These are phyloP conservation scores for Drosophila teissieri DNA, from an alignment of 1,140 invertebrate genomes.

Conservation along the genomic window DNA sequence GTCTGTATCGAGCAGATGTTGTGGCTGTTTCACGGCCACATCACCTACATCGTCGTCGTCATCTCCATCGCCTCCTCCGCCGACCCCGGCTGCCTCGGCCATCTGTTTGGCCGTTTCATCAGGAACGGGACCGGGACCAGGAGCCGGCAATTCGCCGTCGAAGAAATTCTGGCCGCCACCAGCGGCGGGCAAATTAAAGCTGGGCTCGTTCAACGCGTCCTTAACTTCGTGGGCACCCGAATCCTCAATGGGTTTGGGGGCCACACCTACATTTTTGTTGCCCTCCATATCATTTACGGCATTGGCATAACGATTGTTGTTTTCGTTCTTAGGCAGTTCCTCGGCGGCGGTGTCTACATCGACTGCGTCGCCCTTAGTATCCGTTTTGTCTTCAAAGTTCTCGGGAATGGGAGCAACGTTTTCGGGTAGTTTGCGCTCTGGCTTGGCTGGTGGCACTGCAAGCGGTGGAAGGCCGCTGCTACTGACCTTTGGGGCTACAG, in stretches of 20 bases:
- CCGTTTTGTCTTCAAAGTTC: slow-evolving; percentile 65
- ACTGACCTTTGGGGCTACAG: slow-evolving; percentile 56
- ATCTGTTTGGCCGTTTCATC: slow-evolving; percentile 53
- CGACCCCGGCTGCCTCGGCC: slow-evolving; percentile 41
- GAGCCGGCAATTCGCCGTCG: slow-evolving; percentile 58
- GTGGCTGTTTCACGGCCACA: slow-evolving; percentile 74
- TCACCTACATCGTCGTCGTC: slow-evolving; percentile 75
- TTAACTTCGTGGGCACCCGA: slow-evolving; percentile 83
- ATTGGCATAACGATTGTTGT: slow-evolving; percentile 82
- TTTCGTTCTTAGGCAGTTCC: slow-evolving; percentile 71
- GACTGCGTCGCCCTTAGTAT: slow-evolving; percentile 52
- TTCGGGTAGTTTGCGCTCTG: slow-evolving; percentile 75
- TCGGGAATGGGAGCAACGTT: slow-evolving; percentile 83
- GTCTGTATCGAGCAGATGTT: slow-evolving; percentile 71
- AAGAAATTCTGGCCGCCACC: slow-evolving; percentile 74
- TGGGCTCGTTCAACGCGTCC: slow-evolving; percentile 76
- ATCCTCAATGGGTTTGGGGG: slow-evolving; percentile 52
- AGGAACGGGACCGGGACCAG: slow-evolving; percentile 27
- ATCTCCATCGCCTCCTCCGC: slow-evolving; percentile 63
- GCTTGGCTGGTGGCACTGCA: slow-evolving; percentile 68
- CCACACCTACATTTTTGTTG: slow-evolving; percentile 59
- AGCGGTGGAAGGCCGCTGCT: slow-evolving; percentile 67
- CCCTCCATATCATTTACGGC: slow-evolving; percentile 62
- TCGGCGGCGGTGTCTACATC: slow-evolving; percentile 68
- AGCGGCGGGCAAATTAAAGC: slow-evolving; percentile 71